These are phyloP conservation scores for Urocolius indicus DNA, from an alignment of 2,113 vertebrate genomes.

Conservation along the genomic window DNA sequence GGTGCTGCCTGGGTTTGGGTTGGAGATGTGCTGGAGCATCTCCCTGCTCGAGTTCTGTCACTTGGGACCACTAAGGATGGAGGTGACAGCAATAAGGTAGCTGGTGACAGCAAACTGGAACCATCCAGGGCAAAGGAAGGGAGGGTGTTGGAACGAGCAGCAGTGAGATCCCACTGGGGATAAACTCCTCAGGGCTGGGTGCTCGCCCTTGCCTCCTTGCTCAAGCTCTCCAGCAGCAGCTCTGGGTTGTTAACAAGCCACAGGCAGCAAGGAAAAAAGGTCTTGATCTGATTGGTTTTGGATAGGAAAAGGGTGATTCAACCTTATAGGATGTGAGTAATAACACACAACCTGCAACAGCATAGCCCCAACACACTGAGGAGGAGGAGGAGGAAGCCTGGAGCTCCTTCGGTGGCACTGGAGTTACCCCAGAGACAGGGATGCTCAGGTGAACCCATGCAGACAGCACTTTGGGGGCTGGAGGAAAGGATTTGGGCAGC, in stretches of 20 bases:
- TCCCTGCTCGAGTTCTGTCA: neutral
- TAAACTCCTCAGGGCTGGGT: neutral
- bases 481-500: neutral
- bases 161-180: rapidly evolving
- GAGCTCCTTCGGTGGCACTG: rapidly evolving
- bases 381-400: neutral
- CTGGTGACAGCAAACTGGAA: rapidly evolving
- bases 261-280: neutral
- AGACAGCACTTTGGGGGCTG: rapidly evolving
- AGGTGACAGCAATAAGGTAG: rapidly evolving
- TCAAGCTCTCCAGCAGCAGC: neutral
- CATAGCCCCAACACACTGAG: rapidly evolving
- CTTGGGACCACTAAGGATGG: neutral
- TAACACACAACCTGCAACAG: neutral
- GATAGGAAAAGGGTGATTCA: neutral
- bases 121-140: neutral
- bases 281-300: neutral
- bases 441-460: neutral
- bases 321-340: neutral
- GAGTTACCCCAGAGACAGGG: neutral
- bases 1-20: neutral
- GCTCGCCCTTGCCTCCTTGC: neutral
- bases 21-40: neutral
- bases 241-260: rapidly evolving
- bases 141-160: rapidly evolving